These are phyloP conservation scores for Papilio gigon DNA, from an alignment of 2,888 invertebrate species.

Conservation along the genomic window DNA sequence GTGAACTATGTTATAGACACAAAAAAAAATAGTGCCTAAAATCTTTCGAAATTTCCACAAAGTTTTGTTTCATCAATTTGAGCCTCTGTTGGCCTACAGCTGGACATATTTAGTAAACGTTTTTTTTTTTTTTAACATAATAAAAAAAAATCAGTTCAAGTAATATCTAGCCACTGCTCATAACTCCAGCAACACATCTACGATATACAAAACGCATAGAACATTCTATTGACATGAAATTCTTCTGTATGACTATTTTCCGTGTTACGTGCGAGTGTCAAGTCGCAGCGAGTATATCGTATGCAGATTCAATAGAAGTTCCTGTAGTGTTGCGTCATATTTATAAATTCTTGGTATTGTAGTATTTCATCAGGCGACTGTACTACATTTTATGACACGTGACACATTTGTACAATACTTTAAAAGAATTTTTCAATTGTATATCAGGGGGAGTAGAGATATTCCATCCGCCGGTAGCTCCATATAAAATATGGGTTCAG, in stretches of 20 bases:
- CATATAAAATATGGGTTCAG: slow-evolving; percentile 51
- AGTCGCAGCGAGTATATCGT: neutral
- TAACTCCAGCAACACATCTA: no score
- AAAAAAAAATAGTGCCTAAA: no score
- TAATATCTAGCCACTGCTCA: no score
- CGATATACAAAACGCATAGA: neutral
- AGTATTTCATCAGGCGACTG: slow-evolving; percentile 39
- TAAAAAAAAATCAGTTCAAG: no score
- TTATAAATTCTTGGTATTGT: slow-evolving; percentile 34
- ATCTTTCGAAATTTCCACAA: no score
- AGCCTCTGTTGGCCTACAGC: no score
- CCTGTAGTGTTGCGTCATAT: slow-evolving; percentile 11
- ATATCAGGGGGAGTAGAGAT: slow-evolving; percentile 50
- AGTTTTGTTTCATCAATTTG: no score
- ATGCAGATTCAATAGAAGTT: slow-evolving; percentile 10
- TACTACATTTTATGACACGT: slow-evolving; percentile 47
- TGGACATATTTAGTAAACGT: no score
- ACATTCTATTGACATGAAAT: neutral
- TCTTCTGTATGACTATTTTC: neutral
- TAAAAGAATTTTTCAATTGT: slow-evolving; percentile 50
- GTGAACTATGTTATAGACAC: neutral
- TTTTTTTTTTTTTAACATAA: no score
- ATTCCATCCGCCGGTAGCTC: slow-evolving; percentile 42
- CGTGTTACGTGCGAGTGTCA: neutral
- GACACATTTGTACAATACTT: slow-evolving; percentile 48